Conservation (phyloP, 35 echinoderm and acorn worm species). For the Antedon bifida region DNA sequence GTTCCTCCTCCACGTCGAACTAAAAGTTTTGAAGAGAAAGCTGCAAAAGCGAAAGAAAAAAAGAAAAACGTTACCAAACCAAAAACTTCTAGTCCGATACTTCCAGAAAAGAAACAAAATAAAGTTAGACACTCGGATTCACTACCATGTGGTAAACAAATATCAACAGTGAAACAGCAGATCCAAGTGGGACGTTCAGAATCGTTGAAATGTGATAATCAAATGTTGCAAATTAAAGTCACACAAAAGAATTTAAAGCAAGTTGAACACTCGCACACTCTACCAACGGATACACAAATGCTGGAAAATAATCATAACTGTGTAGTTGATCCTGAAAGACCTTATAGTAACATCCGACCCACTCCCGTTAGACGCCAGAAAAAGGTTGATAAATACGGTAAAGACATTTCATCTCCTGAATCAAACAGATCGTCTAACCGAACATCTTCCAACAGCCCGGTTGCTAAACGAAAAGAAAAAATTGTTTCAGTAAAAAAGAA, state of each 20-base stretch:
- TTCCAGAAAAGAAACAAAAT: background rate
- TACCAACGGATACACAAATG: background rate
- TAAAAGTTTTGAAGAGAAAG: background rate
- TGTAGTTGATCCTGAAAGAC: background rate
- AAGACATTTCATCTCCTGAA: background rate
- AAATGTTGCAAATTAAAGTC: background rate
- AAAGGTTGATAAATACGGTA: background rate
- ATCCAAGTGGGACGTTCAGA: too few relatives aligned
- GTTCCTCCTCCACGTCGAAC: background rate
- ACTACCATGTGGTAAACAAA: too few relatives aligned
- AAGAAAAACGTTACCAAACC: background rate
- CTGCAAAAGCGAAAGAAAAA: background rate
- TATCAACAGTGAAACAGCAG: too few relatives aligned
- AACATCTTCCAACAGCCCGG: background rate
- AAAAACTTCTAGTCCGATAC: background rate
- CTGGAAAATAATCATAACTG: background rate
- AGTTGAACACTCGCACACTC: too few relatives aligned
- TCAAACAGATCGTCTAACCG: background rate
- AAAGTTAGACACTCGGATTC: too few relatives aligned
- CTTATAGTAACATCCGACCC: background rate
- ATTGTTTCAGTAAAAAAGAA: background rate
- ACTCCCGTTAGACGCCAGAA: background rate
- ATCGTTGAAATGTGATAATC: background rate
- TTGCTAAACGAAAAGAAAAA: background rate
- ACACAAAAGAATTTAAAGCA: too few relatives aligned